These are phyloP conservation scores for Urocitellus parryii DNA, from an alignment of 2,113 vertebrate species.

Conservation along the genomic window DNA sequence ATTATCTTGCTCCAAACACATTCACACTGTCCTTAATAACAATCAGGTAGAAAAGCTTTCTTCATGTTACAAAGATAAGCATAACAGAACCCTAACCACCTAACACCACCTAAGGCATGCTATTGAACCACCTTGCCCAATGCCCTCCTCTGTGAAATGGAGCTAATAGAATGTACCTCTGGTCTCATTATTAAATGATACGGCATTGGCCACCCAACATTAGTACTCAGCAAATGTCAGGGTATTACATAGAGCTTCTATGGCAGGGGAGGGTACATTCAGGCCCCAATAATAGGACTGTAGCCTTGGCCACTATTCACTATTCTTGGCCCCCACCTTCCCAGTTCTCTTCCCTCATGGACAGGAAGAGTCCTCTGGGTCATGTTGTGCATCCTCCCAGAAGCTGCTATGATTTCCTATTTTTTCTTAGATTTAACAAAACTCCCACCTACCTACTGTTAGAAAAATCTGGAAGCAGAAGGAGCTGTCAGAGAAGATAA, in stretches of 20 bases:
- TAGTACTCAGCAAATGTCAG: background rate
- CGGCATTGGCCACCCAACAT: background rate
- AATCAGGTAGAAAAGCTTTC: background rate
- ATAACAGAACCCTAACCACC: background rate
- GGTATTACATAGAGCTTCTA: too few relatives aligned
- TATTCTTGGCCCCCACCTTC: background rate
- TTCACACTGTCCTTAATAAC: background rate
- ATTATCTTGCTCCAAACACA: background rate
- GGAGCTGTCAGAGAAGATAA: background rate
- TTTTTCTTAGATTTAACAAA: background rate
- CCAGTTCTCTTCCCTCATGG: rapidly evolving
- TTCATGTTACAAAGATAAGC: background rate
- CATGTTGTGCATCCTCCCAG: background rate
- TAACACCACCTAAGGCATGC: too few relatives aligned
- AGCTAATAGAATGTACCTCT: background rate
- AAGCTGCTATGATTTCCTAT: background rate
- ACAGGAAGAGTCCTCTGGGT: background rate
- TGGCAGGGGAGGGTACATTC: rapidly evolving
- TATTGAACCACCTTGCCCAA: background rate
- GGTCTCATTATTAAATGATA: background rate
- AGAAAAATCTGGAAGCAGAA: background rate
- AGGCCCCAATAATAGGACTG: background rate
- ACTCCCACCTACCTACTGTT: background rate
- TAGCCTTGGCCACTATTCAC: background rate
- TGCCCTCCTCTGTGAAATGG: background rate